phyloP scores from a whole-genome alignment of 2,113 vertebrate species.

The Pelodiscus sinensis region DNA sequence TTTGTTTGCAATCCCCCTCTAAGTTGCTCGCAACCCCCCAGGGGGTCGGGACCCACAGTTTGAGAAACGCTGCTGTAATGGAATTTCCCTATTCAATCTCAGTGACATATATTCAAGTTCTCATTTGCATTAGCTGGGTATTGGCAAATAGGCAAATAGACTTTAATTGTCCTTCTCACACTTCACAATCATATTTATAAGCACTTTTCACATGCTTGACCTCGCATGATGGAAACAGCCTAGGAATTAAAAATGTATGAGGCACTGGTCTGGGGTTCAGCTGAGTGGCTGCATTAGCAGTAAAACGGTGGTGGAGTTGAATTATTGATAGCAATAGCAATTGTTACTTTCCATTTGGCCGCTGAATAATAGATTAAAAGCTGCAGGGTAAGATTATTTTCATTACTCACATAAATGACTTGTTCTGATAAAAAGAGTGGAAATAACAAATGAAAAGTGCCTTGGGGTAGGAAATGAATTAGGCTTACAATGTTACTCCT shows the following conservation, averaged over 20 bases:
- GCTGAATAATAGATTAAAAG: conserved; percentile 68
- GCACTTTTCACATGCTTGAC: conserved; percentile 31
- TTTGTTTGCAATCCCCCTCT: no score
- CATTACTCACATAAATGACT: background rate
- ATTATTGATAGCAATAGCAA: conserved; percentile 63
- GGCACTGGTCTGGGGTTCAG: background rate
- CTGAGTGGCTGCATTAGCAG: conserved; percentile 44
- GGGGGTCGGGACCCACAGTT: no score
- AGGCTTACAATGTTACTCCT: background rate
- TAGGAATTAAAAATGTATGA: conserved; percentile 63
- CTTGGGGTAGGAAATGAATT: background rate
- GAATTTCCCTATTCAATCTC: background rate
- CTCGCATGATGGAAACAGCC: conserved; percentile 17
- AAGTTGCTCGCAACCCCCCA: no score
- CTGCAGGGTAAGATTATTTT: conserved; percentile 46
- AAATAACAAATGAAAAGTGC: conserved; percentile 28
- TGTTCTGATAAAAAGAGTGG: conserved; percentile 30
- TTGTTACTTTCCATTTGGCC: conserved; percentile 52
- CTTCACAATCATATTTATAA: conserved; percentile 27
- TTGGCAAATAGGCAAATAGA: background rate
- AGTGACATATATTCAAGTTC: background rate
- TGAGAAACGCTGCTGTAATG: fast-evolving
- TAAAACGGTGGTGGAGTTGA: background rate
- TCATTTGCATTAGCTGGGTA: background rate
- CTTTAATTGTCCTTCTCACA: conserved; percentile 4